Base-by-base conservation (phyloP, 2,113 vertebrate species). In the Mugil cephalus region DNA sequence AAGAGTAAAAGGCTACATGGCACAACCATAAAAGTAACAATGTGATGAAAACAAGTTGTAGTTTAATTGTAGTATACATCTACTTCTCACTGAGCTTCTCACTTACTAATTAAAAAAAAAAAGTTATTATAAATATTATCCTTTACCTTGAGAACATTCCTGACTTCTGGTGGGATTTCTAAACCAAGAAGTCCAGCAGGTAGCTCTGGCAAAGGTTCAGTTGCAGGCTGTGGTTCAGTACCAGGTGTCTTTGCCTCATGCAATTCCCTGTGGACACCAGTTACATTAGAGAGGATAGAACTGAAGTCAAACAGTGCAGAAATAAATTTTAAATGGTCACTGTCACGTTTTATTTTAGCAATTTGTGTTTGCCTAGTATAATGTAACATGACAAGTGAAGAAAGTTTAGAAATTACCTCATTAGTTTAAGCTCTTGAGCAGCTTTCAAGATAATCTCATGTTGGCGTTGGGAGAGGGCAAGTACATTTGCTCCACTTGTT, bases 391-490 rank as follows among this genome's bases (percentile, higher is more conserved):
- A 30, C 5, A 30, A 56, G n/a, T 30, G 1, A 11, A 39, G 0
- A 55, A 60, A 18, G 13, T 50, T 3, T 21, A 40, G 0, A 72
- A 62, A 89, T 94, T 93, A 99, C 98, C 98, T 94, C 83, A 99
- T 96, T 92, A 98, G 94, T 92, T 99, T 99, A 67, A 99, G 93
- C 82, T 99, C 98, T 88, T 99, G 98, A 47, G 98, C 98, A 91
- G 98, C 98, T 93, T 99, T 99, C 87, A 99, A 90, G 90, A 99
- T 99, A 85, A 99, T 99, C 89, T 99, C 98, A 79, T 99, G 98
- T 72, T 99, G 98, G 80, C 96, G 96, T 78, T 99, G 96, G 84
- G 98, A 99, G 72, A 99, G 95, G n/a, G 98, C 96, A 86, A 99
- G 96, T 55, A 98, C 94, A 77, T 84, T 83, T 8, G 94, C 91